Conservation (phyloP, 2,113 vertebrate species). For the Syngnathus floridae region DNA sequence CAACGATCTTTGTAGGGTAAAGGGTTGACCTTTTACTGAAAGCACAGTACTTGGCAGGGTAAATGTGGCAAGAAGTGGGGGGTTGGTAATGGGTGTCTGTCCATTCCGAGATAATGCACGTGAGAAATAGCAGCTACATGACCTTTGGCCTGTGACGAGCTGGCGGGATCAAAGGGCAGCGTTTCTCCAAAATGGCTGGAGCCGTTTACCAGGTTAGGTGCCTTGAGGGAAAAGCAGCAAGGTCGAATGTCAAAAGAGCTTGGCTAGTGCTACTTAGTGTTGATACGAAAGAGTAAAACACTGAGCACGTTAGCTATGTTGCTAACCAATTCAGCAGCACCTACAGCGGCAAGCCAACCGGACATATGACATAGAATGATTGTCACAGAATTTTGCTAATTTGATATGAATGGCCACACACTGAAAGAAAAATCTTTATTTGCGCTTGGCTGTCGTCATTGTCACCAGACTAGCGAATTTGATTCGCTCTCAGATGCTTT, state of each 20-base stretch:
- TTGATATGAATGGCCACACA: no score
- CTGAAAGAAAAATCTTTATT: not conserved
- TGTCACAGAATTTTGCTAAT: not conserved
- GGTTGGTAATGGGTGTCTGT: constrained; percentile 27
- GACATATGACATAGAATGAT: not conserved
- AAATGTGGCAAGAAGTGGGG: constrained; percentile 17
- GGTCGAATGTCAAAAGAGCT: not conserved
- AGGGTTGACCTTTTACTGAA: constrained; percentile 59
- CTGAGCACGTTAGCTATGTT: no score
- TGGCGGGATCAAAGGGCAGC: constrained; percentile 54
- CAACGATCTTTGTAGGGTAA: constrained; percentile 29
- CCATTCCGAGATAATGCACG: constrained; percentile 33
- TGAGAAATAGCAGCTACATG: constrained; percentile 62
- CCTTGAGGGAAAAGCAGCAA: not conserved
- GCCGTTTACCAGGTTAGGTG: constrained; percentile 26
- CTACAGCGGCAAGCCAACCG: not conserved
- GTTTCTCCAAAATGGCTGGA: constrained; percentile 28
- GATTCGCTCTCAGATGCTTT: not conserved
- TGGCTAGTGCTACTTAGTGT: no score
- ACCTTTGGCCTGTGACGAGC: constrained; percentile 59
- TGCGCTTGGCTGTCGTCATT: not conserved
- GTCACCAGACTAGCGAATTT: not conserved
- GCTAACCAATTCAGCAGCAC: not conserved
- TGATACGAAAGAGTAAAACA: not conserved
- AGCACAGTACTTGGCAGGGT: constrained; percentile 27